Conservation (phyloP, 2,888 invertebrate genomes). For the Troilus luridus region DNA sequence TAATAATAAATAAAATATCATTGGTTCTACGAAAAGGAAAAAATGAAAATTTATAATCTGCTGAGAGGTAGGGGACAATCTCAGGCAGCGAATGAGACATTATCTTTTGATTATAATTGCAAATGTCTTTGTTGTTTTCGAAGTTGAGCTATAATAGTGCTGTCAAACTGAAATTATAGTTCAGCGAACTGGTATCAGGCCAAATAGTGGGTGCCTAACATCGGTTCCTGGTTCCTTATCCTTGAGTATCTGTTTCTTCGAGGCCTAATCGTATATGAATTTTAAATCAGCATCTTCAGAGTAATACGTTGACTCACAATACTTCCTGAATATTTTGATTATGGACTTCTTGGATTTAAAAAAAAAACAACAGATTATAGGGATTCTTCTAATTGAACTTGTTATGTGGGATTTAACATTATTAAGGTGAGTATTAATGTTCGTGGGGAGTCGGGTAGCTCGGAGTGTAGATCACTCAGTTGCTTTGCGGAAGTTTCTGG, state of each 20-base stretch:
- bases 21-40: not conserved
- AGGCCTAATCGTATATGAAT: not conserved
- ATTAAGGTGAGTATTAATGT: too few species aligned
- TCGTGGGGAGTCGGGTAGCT: too few species aligned
- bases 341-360: not conserved
- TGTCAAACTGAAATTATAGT: constrained; percentile 31
- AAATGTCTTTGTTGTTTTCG: not conserved
- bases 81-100: not conserved
- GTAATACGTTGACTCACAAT: not conserved
- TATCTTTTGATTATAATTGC: not conserved
- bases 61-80: not conserved
- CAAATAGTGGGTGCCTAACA: not conserved
- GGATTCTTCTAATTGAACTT: too few species aligned
- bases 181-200: not conserved
- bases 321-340: not conserved
- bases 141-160: not conserved
- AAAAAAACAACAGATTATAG: too few species aligned
- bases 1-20: not conserved
- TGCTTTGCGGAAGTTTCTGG: too few species aligned
- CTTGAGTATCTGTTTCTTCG: not conserved
- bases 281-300: not conserved
- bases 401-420: too few species aligned
- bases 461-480: too few species aligned
- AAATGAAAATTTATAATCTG: not conserved
- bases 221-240: not conserved